These are phyloP conservation scores for Phoeniculus purpureus DNA, from an alignment of 2,797 vertebrate genomes.

Conservation along the genomic window DNA sequence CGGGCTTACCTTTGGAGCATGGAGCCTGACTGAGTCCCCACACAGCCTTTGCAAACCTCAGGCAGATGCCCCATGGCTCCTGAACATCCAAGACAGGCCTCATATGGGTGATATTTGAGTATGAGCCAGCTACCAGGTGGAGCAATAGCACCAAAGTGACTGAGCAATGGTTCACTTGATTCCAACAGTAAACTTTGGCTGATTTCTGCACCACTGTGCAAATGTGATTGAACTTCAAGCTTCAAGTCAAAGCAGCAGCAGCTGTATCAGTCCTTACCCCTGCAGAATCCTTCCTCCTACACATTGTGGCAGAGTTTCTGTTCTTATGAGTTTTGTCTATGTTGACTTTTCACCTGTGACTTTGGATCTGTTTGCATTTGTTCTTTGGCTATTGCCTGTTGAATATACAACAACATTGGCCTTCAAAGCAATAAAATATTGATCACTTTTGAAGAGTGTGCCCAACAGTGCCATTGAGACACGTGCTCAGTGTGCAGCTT, in stretches of 20 bases:
- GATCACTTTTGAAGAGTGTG: not conserved
- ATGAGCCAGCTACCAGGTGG: accelerated
- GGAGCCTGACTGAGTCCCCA: accelerated
- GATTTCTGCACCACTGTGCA: not conserved
- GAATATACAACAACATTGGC: not conserved
- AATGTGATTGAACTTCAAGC: not conserved
- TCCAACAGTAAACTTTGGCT: not conserved
- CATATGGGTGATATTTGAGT: not conserved
- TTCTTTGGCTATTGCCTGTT: not conserved
- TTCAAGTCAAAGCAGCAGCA: not conserved
- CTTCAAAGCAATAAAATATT: not conserved
- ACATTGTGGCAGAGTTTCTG: not conserved
- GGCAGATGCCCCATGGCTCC: accelerated
- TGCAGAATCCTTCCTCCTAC: not conserved
- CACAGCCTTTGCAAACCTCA: not conserved
- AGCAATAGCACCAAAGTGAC: not conserved
- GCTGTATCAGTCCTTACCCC: not conserved
- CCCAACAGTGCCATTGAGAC: accelerated
- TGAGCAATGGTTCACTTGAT: not conserved
- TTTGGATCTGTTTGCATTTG: not conserved
- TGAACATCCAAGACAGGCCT: not conserved
- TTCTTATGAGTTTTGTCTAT: not conserved
- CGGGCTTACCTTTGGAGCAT: not conserved
- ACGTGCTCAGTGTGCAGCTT: not conserved
- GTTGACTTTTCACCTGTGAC: not conserved